These are phyloP conservation scores for Carduelis carduelis DNA, from an alignment of 2,797 vertebrate species.

Conservation along the genomic window DNA sequence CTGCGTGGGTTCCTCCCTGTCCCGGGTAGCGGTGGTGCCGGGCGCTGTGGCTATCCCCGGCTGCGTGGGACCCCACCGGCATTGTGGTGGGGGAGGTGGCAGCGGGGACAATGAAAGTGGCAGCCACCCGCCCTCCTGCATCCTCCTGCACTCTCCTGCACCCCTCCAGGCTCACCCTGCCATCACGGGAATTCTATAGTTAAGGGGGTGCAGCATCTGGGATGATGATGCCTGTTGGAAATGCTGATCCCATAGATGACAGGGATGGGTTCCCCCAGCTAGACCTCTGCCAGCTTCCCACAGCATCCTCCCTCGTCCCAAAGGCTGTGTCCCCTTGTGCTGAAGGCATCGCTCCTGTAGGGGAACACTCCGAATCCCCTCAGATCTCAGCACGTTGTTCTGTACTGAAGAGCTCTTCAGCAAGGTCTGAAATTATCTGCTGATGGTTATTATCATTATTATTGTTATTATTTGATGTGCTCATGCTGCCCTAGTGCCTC, in stretches of 20 bases:
- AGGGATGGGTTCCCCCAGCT: neutral
- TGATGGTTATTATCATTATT: neutral
- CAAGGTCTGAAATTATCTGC: neutral
- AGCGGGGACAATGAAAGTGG: neutral
- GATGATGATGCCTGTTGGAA: neutral
- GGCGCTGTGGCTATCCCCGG: rapidly evolving
- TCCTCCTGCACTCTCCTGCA: neutral
- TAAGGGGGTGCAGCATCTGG: neutral
- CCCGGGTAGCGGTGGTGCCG: rapidly evolving
- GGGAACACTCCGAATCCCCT: neutral
- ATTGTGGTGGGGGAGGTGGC: neutral
- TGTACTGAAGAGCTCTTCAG: neutral
- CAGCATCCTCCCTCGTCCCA: neutral
- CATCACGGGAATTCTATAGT: rapidly evolving
- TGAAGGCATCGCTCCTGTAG: neutral
- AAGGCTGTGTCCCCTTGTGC: neutral
- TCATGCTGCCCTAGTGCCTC: neutral
- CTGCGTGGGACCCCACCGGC: neutral
- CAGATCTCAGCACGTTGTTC: neutral
- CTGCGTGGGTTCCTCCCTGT: neutral
- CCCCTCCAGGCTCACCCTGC: neutral
- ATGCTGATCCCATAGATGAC: neutral
- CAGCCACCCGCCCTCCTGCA: neutral
- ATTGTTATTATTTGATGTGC: neutral
- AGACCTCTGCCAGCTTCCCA: neutral